Evolutionary conservation across 2,113 vertebrate genomes (phyloP).

Genomic region (Mesembrinibis cayennensis): DNA sequence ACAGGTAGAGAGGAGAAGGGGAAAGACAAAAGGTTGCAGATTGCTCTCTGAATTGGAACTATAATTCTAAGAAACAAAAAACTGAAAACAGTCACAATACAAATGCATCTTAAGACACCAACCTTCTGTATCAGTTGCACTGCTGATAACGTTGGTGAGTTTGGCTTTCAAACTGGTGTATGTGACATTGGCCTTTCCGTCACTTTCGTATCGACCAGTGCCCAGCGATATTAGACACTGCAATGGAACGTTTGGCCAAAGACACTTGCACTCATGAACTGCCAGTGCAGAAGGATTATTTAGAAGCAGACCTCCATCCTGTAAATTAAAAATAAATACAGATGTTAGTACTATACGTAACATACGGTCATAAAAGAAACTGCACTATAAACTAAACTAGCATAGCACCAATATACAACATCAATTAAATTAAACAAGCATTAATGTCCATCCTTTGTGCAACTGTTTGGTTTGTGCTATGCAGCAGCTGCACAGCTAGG

Average conservation of each 20-base stretch:
- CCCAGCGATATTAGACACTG: conserved; percentile 93
- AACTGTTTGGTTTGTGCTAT: background rate
- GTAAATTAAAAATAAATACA: conserved; percentile 14
- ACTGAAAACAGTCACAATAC: background rate
- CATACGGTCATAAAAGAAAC: background rate
- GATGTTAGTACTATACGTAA: background rate
- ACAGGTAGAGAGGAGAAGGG: background rate
- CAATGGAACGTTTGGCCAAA: conserved; percentile 89
- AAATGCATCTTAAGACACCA: conserved; percentile 12
- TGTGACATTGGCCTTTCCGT: conserved; percentile 76
- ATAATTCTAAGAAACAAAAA: background rate
- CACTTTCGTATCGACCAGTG: conserved; percentile 85
- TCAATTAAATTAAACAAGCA: background rate
- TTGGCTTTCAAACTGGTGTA: conserved; percentile 93
- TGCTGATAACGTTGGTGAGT: conserved; percentile 92
- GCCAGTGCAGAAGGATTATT: conserved; percentile 95
- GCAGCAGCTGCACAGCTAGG: background rate
- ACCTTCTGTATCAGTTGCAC: conserved; percentile 96
- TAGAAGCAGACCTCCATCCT: conserved; percentile 95
- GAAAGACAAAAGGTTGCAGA: background rate
- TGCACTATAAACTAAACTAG: background rate
- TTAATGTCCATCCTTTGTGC: background rate
- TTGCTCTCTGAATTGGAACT: background rate
- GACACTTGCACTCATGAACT: conserved; percentile 90
- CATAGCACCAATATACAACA: background rate